Evolutionary conservation across 2,888 invertebrate species (phyloP).

Genomic region (Rotaria magnacalcarata): DNA sequence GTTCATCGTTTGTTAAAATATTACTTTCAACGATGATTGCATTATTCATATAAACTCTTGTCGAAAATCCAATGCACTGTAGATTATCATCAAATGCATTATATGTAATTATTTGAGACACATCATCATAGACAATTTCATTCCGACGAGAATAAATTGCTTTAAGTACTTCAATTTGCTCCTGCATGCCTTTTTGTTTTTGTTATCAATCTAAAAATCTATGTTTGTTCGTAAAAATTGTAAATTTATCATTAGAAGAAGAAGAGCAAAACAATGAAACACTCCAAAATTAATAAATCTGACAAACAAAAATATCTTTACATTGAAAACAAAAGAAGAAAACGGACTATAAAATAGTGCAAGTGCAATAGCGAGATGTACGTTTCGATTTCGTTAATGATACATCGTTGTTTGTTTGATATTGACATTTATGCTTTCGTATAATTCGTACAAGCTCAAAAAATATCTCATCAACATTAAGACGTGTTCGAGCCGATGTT

Average conservation of each 20-base stretch:
- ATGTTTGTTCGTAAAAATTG: not conserved
- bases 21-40: not conserved
- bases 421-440: slow-evolving; percentile 25
- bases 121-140: not conserved
- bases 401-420: not conserved
- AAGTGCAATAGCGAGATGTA: not conserved
- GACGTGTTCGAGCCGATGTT: slow-evolving; percentile 42
- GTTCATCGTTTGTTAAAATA: not conserved
- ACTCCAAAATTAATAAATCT: not conserved
- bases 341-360: not conserved
- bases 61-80: not conserved
- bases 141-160: not conserved
- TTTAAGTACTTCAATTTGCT: not conserved
- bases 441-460: slow-evolving; percentile 45
- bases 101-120: not conserved
- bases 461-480: slow-evolving; percentile 46
- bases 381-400: not conserved
- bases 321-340: not conserved
- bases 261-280: not conserved
- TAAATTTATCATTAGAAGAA: not conserved
- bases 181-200: not conserved
- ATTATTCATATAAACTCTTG: not conserved
- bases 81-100: not conserved
- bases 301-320: too few species aligned
- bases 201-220: not conserved